phyloP scores from a whole-genome alignment of 2,888 invertebrate species.

The Torymus aiolomorphi region DNA sequence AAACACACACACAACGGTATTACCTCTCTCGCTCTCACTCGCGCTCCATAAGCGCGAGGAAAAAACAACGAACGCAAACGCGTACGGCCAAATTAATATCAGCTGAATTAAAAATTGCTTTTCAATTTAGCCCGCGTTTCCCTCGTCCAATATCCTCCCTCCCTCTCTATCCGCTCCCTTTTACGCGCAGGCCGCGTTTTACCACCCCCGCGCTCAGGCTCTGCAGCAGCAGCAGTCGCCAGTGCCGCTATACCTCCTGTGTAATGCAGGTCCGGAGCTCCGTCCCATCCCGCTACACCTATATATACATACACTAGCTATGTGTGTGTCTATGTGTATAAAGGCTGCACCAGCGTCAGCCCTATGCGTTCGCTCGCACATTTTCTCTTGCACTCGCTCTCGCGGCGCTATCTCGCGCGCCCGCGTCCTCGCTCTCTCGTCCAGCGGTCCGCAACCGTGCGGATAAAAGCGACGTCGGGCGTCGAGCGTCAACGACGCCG shows the following conservation, averaged over 20 bases:
- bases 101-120: constrained; percentile 49
- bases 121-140: constrained; percentile 44
- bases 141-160: constrained; percentile 38
- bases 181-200: constrained; percentile 19
- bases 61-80: not conserved
- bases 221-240: not conserved
- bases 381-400: constrained; percentile 14
- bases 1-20: not conserved
- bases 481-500: constrained; percentile 32
- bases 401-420: too few relatives aligned
- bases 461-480: constrained; percentile 40
- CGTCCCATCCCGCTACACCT: not conserved
- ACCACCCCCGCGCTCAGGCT: constrained; percentile 4
- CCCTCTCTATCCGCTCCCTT: constrained; percentile 7
- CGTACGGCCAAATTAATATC: constrained; percentile 37
- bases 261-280: constrained; percentile 37
- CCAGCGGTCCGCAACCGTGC: constrained; percentile 39
- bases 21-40: not conserved
- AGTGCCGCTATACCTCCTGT: not conserved
- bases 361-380: not conserved
- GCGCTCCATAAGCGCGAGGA: not conserved
- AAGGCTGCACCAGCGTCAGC: too few relatives aligned
- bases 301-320: not conserved
- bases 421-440: constrained; percentile 5
- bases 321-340: too few relatives aligned